Evolutionary conservation across 2,888 invertebrate genomes (phyloP), one percentile per base, ranked within the genome.

Genomic region (Nomada lathburiana): DNA sequence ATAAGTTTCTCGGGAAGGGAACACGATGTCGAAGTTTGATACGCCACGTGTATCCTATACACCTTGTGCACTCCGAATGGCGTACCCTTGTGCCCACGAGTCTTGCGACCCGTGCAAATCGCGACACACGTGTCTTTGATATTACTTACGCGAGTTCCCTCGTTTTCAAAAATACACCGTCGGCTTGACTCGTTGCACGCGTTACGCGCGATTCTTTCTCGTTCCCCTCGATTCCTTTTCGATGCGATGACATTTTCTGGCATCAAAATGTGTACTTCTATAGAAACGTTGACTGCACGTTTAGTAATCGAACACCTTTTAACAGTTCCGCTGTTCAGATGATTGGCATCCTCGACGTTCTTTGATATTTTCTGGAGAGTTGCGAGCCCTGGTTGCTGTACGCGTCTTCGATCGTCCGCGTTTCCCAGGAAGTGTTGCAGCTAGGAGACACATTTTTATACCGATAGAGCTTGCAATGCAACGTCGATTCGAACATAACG

Each of bases 1-100:
- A 70, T 60, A 76, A 76, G 52, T 69, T 79, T 70, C 3, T 20
- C 2, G 18, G 44, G 20, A 20, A n/a, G 52, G 76, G 65, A 63
- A 68, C 13, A 47, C 55, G 74, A 67, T 47, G 67, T 42, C 44
- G 23, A 52, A 76, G 55, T 74, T 78, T n/a, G 60, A n/a, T 65
- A 36, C 59, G 71, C n/a, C 36, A 36, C 65, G 53, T 36, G 52
- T 53, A 36, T 13, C 63, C 36, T 20, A 23, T 44, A 23, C 18
- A 57, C 68, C 53, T 72, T 26, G 64, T 55, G 29, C 44, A 20
- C 16, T 7, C 26, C 52, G n/a, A 47, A 20, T 18, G 9, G 42
- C 16, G 13, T 23, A 47, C 18, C 63, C 60, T 47, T 47, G 47
- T 16, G 47, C 3, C 36, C 63, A 2, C 13, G 50, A 20, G 29